Conservation (phyloP, 2,888 invertebrate genomes). For the Pasiphila rectangulata region DNA sequence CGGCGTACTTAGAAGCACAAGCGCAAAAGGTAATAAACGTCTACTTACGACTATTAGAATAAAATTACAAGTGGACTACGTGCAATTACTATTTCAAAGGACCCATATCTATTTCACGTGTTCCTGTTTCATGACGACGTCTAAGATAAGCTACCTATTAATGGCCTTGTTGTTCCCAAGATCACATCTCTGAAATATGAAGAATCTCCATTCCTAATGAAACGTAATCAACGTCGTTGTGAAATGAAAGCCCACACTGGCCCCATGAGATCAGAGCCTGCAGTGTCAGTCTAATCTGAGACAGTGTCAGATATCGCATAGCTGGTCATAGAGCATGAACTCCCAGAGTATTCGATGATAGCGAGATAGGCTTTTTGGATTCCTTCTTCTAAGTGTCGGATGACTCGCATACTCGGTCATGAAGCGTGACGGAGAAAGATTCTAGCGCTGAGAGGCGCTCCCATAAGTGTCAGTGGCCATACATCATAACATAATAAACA, state of each 20-base stretch:
- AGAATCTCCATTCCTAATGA: slow-evolving; percentile 10
- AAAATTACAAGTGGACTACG: too few species aligned
- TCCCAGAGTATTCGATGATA: slow-evolving; percentile 9
- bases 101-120: not conserved
- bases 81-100: too few species aligned
- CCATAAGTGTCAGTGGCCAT: slow-evolving; percentile 8
- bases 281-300: not conserved
- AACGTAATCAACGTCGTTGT: slow-evolving; percentile 1
- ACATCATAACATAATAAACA: too few species aligned
- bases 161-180: slow-evolving; percentile 3
- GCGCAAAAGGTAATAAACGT: too few species aligned
- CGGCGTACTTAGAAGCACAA: too few species aligned
- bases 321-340: slow-evolving; percentile 15
- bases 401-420: slow-evolving; percentile 10
- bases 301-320: slow-evolving; percentile 13
- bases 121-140: not conserved
- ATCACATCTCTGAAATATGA: slow-evolving; percentile 6
- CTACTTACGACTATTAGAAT: too few species aligned
- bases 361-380: slow-evolving; percentile 7
- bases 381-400: slow-evolving; percentile 12
- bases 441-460: not conserved
- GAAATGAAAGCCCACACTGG: slow-evolving; percentile 16
- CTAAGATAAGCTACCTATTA: not conserved
- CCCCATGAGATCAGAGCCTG: slow-evolving; percentile 8
- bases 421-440: slow-evolving; percentile 9